A percentile compares a stretch with the other conserved stretches of the same genome.
phyloP scores from a whole-genome alignment of 2,888 invertebrate species.

The Tetramorium bicarinatum region DNA sequence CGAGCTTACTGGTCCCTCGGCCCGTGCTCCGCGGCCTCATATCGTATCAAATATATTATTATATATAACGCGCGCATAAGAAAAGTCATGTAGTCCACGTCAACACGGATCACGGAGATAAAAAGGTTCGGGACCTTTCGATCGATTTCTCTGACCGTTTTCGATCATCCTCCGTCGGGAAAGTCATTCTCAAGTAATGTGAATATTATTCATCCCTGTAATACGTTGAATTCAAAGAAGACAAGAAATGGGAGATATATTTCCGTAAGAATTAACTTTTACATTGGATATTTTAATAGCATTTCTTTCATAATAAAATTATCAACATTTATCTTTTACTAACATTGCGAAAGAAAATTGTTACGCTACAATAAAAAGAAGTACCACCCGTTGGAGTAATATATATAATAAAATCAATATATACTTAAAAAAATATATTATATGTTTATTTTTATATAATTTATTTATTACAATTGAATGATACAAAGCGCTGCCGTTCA shows the following conservation, averaged over 20 bases:
- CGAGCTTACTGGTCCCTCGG: slow-evolving; percentile 59
- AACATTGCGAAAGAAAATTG: not conserved
- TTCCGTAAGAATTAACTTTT: not conserved
- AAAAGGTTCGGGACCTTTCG: not conserved
- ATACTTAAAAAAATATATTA: too few species aligned
- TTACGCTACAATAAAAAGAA: too few species aligned
- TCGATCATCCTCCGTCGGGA: not conserved
- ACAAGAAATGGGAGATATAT: not conserved
- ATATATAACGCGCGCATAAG: slow-evolving; percentile 46
- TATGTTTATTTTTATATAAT: not conserved
- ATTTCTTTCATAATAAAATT: slow-evolving; percentile 1
- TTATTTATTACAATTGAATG: not conserved
- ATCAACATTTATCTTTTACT: not conserved
- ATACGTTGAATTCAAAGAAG: not conserved
- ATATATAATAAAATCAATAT: not conserved
- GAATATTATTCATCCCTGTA: slow-evolving; percentile 18
- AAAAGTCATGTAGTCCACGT: slow-evolving; percentile 41
- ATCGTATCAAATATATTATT: slow-evolving; percentile 44
- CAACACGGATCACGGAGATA: slow-evolving; percentile 44
- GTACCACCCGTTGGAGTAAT: not conserved
- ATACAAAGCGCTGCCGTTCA: not conserved
- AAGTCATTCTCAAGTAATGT: not conserved
- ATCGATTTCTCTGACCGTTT: not conserved
- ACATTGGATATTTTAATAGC: not conserved
- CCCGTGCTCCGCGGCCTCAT: slow-evolving; percentile 36